Percentiles rank a stretch among this genome's conserved stretches.
phyloP scores from a whole-genome alignment of 1,140 invertebrate genomes.

The Zaprionus tsacasi region DNA sequence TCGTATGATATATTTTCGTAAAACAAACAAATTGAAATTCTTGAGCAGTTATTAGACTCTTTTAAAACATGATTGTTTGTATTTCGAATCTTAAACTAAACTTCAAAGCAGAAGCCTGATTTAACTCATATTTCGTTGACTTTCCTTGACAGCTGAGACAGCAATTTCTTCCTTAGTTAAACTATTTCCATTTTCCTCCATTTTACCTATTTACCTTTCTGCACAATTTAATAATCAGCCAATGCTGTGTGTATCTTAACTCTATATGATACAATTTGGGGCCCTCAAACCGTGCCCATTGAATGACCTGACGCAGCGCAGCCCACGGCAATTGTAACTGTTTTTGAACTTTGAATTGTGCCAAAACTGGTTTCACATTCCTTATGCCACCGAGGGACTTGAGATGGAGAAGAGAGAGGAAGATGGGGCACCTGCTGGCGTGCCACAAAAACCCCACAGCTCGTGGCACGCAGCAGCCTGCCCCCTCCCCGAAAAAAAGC shows the following conservation, averaged over 20 bases:
- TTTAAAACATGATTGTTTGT: not conserved
- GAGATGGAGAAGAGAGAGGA: not conserved
- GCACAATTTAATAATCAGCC: not conserved
- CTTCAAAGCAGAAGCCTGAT: not conserved
- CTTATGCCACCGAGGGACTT: constrained; percentile 2
- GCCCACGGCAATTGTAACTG: constrained; percentile 4
- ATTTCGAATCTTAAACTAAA: not conserved
- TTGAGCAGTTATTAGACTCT: not conserved
- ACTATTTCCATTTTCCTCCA: too few species aligned
- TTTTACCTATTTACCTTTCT: not conserved
- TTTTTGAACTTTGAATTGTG: constrained; percentile 44
- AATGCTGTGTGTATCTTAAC: not conserved
- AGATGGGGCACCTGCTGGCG: constrained; percentile 16
- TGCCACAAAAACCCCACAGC: constrained; percentile 7
- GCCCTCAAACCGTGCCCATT: not conserved
- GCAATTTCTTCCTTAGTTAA: too few species aligned
- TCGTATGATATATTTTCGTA: too few species aligned
- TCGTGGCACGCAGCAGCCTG: constrained; percentile 4
- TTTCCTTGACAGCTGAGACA: too few species aligned
- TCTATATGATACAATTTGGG: not conserved
- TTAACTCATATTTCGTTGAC: not conserved
- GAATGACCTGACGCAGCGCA: constrained; percentile 4
- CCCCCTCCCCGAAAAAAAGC: constrained; percentile 49
- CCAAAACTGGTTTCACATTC: constrained; percentile 7
- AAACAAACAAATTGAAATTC: too few species aligned